phyloP scores from a whole-genome alignment of 2,797 vertebrate species.

The Varecia variegata region DNA sequence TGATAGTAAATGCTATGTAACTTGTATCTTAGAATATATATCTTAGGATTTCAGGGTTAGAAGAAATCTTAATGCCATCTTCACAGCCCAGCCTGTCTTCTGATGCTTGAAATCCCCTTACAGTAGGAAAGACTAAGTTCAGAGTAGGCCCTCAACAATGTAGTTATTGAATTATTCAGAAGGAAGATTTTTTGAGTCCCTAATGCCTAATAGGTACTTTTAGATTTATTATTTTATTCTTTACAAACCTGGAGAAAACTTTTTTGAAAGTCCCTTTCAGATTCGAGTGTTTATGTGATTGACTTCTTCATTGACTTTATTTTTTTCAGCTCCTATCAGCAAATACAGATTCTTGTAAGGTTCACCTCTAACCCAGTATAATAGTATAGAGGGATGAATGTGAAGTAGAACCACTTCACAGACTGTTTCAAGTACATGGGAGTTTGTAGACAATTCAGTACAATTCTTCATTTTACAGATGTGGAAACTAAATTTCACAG shows the following conservation, averaged over 20 bases:
- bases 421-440: neutral
- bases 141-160: neutral
- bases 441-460: neutral
- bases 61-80: neutral
- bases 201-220: neutral
- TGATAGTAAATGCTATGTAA: neutral
- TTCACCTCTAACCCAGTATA: slow-evolving; percentile 4
- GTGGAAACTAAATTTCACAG: neutral
- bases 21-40: neutral
- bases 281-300: neutral
- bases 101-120: neutral
- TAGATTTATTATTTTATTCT: slow-evolving; percentile 32
- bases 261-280: neutral
- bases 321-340: neutral
- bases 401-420: neutral
- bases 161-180: neutral
- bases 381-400: neutral
- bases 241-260: neutral
- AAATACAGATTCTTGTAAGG: neutral
- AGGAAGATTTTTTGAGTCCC: neutral
- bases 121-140: neutral
- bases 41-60: neutral
- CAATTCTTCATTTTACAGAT: neutral
- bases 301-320: neutral
- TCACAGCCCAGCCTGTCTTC: neutral